Percentiles rank a stretch among this genome's conserved stretches.
phyloP scores from a whole-genome alignment of 1,140 invertebrate species.

The Ericerus pela region DNA sequence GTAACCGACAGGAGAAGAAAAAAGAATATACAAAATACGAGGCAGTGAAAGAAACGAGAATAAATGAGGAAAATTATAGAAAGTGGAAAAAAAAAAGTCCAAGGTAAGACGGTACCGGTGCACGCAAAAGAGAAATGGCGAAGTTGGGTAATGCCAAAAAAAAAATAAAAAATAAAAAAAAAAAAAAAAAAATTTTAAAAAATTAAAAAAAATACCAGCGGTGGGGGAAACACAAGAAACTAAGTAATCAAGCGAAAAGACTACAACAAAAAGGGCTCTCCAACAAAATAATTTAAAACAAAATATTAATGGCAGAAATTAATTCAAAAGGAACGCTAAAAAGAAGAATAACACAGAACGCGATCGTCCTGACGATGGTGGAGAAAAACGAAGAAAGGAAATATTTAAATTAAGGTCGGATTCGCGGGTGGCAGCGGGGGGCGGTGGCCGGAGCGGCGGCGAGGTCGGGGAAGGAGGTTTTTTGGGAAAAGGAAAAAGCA shows the following conservation, averaged over 20 bases:
- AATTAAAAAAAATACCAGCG: too few relatives aligned
- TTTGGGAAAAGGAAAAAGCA: not conserved
- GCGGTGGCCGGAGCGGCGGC: not conserved
- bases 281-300: conserved; percentile 9
- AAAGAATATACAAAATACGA: too few relatives aligned
- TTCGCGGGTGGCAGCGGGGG: not conserved
- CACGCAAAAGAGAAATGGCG: not conserved
- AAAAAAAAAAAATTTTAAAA: not conserved
- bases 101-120: too few relatives aligned
- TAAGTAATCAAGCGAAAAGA: conserved; percentile 10
- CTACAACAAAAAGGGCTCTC: conserved; percentile 7
- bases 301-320: conserved; percentile 12
- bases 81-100: too few relatives aligned
- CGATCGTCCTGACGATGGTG: not conserved
- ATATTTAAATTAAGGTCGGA: conserved; percentile 10
- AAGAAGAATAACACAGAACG: conserved; percentile 4
- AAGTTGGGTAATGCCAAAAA: not conserved
- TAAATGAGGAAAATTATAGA: too few relatives aligned
- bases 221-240: not conserved
- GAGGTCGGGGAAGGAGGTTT: not conserved
- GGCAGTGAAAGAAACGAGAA: too few relatives aligned
- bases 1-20: too few relatives aligned
- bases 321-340: conserved; percentile 7
- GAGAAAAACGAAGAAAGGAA: conserved; percentile 6
- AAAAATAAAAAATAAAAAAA: not conserved